Evolutionary conservation across 2,113 vertebrate genomes (phyloP).

Genomic region (Trogon melanurus): DNA sequence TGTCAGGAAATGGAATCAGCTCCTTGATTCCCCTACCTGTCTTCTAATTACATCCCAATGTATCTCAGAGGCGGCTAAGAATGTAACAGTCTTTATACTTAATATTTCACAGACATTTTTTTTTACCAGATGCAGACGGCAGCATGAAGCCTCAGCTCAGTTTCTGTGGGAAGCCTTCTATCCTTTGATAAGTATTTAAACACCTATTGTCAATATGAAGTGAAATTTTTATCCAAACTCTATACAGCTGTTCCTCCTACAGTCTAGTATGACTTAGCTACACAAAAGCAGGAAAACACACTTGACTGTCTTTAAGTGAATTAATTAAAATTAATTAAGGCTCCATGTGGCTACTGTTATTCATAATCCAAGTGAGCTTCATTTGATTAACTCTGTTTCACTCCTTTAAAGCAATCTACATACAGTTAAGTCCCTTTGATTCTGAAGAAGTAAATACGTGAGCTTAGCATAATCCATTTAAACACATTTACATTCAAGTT

Average conservation of each 20-base stretch:
- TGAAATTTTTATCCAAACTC: background rate
- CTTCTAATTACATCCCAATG: background rate
- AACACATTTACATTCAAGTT: background rate
- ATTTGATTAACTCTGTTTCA: constrained; percentile 8
- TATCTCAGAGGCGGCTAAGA: background rate
- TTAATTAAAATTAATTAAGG: constrained; percentile 9
- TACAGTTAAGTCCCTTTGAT: background rate
- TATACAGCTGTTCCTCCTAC: background rate
- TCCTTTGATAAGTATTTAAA: background rate
- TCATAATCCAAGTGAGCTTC: background rate
- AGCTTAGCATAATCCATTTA: constrained; percentile 28
- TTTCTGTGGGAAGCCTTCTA: background rate
- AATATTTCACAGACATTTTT: background rate
- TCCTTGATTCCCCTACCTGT: background rate
- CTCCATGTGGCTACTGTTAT: background rate
- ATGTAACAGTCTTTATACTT: background rate
- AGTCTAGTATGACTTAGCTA: background rate
- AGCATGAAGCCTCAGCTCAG: background rate
- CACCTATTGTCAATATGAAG: background rate
- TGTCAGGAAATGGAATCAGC: background rate
- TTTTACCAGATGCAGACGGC: background rate
- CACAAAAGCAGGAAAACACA: background rate
- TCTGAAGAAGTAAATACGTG: background rate
- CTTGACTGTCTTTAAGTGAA: background rate
- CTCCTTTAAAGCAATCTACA: constrained; percentile 11